Evolutionary conservation across 2,113 vertebrate species (phyloP).

Genomic region (Cyanoramphus novaezelandiae): DNA sequence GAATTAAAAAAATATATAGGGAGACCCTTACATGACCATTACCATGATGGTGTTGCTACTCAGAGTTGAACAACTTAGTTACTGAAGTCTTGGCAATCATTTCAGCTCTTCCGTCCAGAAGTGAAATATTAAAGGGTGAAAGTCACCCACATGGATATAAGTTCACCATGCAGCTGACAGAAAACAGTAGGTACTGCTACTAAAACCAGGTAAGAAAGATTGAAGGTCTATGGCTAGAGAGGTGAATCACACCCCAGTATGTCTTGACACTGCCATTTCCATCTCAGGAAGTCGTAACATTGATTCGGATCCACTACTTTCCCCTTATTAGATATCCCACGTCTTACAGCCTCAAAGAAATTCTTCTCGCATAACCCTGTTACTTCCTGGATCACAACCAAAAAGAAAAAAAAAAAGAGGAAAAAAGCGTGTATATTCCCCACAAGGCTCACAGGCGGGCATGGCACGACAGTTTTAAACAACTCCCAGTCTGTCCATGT

Average conservation of each 20-base stretch:
- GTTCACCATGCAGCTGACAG: neutral
- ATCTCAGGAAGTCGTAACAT: neutral
- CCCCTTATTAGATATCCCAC: neutral
- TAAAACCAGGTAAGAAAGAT: neutral
- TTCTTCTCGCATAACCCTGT: neutral
- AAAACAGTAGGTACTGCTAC: neutral
- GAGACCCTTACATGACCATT: neutral
- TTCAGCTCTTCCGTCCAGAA: neutral
- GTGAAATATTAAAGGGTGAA: neutral
- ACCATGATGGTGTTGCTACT: neutral
- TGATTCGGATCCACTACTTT: neutral
- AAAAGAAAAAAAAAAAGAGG: fast-evolving
- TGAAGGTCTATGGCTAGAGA: neutral
- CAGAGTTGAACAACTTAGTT: neutral
- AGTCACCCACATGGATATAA: neutral
- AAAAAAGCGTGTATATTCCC: neutral
- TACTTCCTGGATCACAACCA: neutral
- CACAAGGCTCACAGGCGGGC: too few relatives aligned
- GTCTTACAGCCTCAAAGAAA: neutral
- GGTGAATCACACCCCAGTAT: fast-evolving
- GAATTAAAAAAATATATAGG: neutral
- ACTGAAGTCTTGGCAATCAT: neutral
- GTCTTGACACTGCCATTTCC: neutral
- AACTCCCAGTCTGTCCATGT: fast-evolving
- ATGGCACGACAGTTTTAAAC: neutral